Evolutionary conservation across 1,140 invertebrate genomes (phyloP).

Genomic region (Panulirus ornatus): DNA sequence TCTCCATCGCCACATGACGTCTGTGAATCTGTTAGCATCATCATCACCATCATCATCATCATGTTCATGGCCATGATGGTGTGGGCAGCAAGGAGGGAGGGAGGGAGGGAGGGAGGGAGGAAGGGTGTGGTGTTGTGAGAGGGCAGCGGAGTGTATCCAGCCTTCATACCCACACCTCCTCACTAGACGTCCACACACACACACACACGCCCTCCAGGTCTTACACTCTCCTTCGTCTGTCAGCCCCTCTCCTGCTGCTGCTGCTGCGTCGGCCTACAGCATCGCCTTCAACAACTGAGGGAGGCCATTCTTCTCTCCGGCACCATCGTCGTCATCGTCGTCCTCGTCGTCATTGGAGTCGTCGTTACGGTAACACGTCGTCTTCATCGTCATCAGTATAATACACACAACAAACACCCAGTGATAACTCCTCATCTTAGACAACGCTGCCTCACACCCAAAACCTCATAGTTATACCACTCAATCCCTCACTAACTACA

Average conservation of each 20-base stretch:
- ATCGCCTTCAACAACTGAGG: no score
- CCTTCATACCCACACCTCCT: background rate
- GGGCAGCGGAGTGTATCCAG: background rate
- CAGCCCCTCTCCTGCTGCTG: background rate
- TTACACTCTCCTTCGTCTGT: background rate
- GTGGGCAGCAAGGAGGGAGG: no score
- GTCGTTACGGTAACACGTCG: background rate
- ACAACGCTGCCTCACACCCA: no score
- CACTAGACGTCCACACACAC: background rate
- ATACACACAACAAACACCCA: no score
- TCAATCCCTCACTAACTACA: no score
- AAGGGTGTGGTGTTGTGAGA: background rate
- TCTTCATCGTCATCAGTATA: background rate
- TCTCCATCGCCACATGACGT: slow-evolving; percentile 47
- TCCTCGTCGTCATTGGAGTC: background rate
- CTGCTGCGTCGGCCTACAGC: no score
- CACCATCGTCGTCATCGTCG: no score
- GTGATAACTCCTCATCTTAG: no score
- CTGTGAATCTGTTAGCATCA: slow-evolving; percentile 51
- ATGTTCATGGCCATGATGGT: slow-evolving; percentile 35
- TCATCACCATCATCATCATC: slow-evolving; percentile 53
- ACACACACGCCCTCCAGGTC: no score
- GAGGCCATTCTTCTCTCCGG: no score
- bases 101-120: no score
- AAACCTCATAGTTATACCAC: no score